Conservation (phyloP, 2,113 vertebrate species). For the Otis tarda region DNA sequence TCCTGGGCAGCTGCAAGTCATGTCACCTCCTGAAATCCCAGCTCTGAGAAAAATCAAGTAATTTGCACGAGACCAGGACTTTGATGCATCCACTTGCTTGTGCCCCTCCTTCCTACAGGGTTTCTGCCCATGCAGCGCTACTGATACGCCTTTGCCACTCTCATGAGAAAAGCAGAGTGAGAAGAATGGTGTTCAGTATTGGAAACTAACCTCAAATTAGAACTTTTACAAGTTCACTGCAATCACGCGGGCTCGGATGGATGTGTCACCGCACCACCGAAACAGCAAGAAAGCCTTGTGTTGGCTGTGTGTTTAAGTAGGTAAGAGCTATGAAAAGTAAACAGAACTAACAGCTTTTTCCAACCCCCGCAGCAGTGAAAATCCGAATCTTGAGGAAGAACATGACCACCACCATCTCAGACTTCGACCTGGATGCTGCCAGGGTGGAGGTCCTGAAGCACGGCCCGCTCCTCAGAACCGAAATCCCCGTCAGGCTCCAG, state of each 20-base stretch:
- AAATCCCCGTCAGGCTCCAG: slow-evolving; percentile 75
- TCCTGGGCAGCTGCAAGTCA: background rate
- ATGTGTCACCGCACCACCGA: background rate
- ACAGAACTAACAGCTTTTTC: slow-evolving; percentile 13
- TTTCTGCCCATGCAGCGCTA: background rate
- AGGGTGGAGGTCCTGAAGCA: slow-evolving; percentile 82
- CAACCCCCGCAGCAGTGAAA: slow-evolving; percentile 76
- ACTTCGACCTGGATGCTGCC: slow-evolving; percentile 76
- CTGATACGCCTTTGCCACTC: background rate
- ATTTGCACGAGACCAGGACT: background rate
- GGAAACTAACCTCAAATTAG: background rate
- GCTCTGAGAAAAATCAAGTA: background rate
- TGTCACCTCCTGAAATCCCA: background rate
- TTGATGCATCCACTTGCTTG: background rate
- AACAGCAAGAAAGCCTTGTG: background rate
- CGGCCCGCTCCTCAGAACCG: slow-evolving; percentile 73
- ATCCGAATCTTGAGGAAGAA: slow-evolving; percentile 78
- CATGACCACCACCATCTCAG: slow-evolving; percentile 69
- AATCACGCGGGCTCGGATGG: background rate
- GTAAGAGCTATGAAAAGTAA: background rate
- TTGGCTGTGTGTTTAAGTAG: background rate
- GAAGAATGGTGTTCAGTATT: background rate
- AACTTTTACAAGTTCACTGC: background rate
- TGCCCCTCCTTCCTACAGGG: background rate
- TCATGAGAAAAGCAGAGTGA: background rate